Percentiles rank a stretch among this genome's conserved stretches.
Evolutionary conservation across 2,888 invertebrate genomes (phyloP).

Genomic region (Vanessa cardui): DNA sequence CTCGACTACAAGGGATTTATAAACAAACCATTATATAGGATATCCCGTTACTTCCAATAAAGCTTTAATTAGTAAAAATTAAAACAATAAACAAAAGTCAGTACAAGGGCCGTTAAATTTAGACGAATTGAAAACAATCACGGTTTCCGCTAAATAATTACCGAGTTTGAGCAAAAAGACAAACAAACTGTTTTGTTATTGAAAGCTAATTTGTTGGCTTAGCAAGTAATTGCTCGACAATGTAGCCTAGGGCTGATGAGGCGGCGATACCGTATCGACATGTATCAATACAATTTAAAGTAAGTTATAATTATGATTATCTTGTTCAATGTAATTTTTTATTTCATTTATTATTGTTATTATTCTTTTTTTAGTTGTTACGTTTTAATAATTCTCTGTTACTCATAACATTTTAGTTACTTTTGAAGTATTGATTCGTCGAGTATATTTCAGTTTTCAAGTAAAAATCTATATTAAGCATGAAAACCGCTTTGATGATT

Average conservation of each 20-base stretch:
- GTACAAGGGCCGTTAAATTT: constrained; percentile 41
- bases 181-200: constrained; percentile 57
- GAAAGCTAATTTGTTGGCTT: constrained; percentile 70
- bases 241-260: constrained; percentile 61
- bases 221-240: constrained; percentile 70
- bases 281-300: no score
- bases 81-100: constrained; percentile 34
- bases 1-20: constrained; percentile 14
- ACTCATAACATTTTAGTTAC: no score
- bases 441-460: no score
- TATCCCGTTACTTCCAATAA: constrained; percentile 41
- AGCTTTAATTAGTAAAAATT: constrained; percentile 40
- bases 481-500: no score
- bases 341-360: no score
- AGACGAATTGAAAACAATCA: constrained; percentile 47
- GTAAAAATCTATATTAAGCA: no score
- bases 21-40: constrained; percentile 28
- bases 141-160: constrained; percentile 51
- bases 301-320: no score
- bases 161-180: constrained; percentile 60
- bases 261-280: not conserved
- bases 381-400: no score
- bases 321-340: no score
- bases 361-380: no score
- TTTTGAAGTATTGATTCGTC: no score